These are phyloP conservation scores for Gymnoscopelus braueri DNA, from an alignment of 2,797 vertebrate species.

Conservation along the genomic window DNA sequence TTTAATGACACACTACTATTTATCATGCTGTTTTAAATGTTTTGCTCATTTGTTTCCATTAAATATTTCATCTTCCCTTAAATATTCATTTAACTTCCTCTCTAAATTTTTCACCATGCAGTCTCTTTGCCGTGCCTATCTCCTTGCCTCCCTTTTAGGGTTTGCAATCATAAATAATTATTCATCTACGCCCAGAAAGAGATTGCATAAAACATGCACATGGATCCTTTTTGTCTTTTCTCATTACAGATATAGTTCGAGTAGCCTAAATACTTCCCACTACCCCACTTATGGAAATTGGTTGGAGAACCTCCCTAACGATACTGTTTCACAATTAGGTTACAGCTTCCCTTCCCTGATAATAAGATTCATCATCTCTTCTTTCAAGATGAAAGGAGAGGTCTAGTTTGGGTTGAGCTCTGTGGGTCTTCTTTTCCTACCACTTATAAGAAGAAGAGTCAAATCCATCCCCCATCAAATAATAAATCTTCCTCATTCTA, in stretches of 20 bases:
- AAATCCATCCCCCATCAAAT: conserved; percentile 23
- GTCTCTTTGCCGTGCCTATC: conserved; percentile 76
- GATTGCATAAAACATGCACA: conserved; percentile 86
- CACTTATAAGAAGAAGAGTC: conserved; percentile 40
- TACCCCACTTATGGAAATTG: conserved; percentile 83
- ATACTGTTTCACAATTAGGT: conserved; percentile 77
- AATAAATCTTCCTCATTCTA: conserved; percentile 27
- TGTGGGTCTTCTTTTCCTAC: conserved; percentile 29
- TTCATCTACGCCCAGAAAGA: conserved; percentile 82
- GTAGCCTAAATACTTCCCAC: conserved; percentile 84
- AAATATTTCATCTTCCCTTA: conserved; percentile 86
- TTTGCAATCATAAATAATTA: conserved; percentile 86
- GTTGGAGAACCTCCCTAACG: conserved; percentile 72
- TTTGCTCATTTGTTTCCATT: conserved; percentile 86
- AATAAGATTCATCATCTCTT: conserved; percentile 50
- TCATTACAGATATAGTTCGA: conserved; percentile 85
- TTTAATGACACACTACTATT: conserved; percentile 77
- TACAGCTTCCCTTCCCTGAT: conserved; percentile 65
- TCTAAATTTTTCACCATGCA: conserved; percentile 82
- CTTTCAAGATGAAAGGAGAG: conserved; percentile 64
- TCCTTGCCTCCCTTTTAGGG: conserved; percentile 78
- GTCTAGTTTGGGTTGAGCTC: conserved; percentile 32
- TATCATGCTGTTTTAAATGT: conserved; percentile 84
- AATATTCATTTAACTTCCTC: conserved; percentile 86
- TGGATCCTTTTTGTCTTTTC: conserved; percentile 85